phyloP scores from a whole-genome alignment of 2,888 invertebrate species.

The Acanthacorydalis orientalis region DNA sequence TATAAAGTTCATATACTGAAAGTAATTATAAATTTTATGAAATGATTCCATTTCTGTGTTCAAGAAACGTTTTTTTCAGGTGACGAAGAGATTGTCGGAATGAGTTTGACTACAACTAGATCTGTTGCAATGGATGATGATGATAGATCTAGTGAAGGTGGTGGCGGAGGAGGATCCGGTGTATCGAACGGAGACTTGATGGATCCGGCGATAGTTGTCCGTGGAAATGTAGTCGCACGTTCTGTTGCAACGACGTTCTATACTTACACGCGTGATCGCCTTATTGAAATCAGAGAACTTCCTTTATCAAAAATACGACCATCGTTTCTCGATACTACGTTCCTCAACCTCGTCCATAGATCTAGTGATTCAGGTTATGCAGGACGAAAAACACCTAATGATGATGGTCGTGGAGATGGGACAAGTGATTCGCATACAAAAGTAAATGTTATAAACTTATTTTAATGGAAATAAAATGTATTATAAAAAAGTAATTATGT shows the following conservation, averaged over 20 bases:
- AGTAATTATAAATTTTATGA: background rate
- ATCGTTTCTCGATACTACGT: slow-evolving; percentile 35
- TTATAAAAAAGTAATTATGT: too few relatives aligned
- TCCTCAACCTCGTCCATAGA: slow-evolving; percentile 14
- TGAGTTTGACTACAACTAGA: slow-evolving; percentile 28
- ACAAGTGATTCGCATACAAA: background rate
- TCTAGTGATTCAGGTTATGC: too few relatives aligned
- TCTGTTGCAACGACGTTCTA: slow-evolving; percentile 19
- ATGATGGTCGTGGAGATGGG: background rate
- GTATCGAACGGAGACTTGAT: slow-evolving; percentile 14
- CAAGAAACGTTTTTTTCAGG: slow-evolving; percentile 18
- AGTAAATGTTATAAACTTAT: background rate
- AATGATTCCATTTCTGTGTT: background rate
- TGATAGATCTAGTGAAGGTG: slow-evolving; percentile 1
- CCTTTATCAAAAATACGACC: slow-evolving; percentile 55
- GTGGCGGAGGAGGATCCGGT: background rate
- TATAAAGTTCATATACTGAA: too few relatives aligned
- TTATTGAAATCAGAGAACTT: slow-evolving; percentile 52
- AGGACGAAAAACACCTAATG: too few relatives aligned
- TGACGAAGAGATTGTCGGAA: slow-evolving; percentile 32
- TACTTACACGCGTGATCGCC: slow-evolving; percentile 48
- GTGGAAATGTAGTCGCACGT: slow-evolving; percentile 28
- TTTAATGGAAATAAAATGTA: too few relatives aligned
- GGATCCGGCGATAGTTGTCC: slow-evolving; percentile 40
- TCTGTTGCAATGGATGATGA: slow-evolving; percentile 12